Conservation (phyloP, 2,797 vertebrate species). For the Acipenser ruthenus region DNA sequence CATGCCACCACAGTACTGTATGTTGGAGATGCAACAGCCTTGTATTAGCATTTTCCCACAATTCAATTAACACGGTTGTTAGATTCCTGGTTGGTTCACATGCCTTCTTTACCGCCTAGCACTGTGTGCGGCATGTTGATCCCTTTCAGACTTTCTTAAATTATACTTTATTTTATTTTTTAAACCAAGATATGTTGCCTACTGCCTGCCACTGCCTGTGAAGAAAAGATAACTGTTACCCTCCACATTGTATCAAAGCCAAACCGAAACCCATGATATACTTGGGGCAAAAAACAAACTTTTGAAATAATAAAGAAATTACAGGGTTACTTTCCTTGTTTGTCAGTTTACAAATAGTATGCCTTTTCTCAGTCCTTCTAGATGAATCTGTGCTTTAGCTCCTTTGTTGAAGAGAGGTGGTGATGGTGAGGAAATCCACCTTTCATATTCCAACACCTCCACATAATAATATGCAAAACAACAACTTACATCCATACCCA, state of each 20-base stretch:
- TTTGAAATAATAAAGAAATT: constrained; percentile 18
- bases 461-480: too few species aligned
- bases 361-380: too few species aligned
- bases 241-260: not conserved
- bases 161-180: not conserved
- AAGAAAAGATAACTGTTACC: constrained; percentile 17
- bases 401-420: too few species aligned
- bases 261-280: not conserved
- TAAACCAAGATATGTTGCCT: constrained; percentile 2
- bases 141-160: not conserved
- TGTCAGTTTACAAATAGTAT: constrained; percentile 18
- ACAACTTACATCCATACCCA: too few species aligned
- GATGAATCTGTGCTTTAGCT: too few species aligned
- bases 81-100: constrained; percentile 45
- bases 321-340: constrained; percentile 20
- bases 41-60: constrained; percentile 67
- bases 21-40: constrained; percentile 21
- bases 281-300: not conserved
- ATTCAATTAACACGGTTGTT: constrained; percentile 70
- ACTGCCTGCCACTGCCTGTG: not conserved
- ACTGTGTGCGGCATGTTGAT: constrained; percentile 6
- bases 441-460: too few species aligned
- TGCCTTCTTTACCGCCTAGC: constrained; percentile 30
- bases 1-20: constrained; percentile 6
- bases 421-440: too few species aligned